Base-by-base conservation (phyloP, 1,140 invertebrate species). In the Conus betulinus region DNA sequence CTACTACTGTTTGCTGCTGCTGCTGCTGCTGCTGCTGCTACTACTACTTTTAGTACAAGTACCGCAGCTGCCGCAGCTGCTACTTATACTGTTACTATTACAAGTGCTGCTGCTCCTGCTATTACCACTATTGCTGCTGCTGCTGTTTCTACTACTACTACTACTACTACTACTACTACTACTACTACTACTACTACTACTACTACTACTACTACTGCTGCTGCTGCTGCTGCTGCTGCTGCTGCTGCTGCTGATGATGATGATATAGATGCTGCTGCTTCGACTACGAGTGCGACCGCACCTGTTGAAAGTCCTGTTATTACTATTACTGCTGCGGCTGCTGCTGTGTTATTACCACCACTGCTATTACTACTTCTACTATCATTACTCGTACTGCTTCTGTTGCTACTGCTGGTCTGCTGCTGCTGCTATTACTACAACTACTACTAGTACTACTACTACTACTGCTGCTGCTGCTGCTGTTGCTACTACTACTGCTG, bases 11-110 rank as follows among this genome's bases (percentile, higher is more conserved):
- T n/a, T 27, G 20, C 52, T 27, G 23, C 51, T 27, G 20, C 52
- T 84, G n/a, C 82, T 84, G n/a, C 82, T 84, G n/a, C 82, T 84
- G 57, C 82, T 84, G 57, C 82, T 84, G 4, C 39, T 85, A 85
- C 84, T 85, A 85, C 84, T 85, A 85, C 84, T 85, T 4, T 6
- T 85, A 85, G 3, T 85, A 85, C 84, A 4, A 85, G 3, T 85
- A 85, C 84, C 6, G 6, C 84, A 4, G 60, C 84, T 85, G 60
- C 84, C 60, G 60, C 84, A 55, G 60, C 84, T 85, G 60, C 84
- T 85, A 84, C 82, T 39, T 39, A 0, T 39, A 39, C 39, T 39
- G 3, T 39, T 39, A 39, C 39, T 39, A 1, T 39, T 39, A 85
- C 53, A 55, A 85, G 20, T 85, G 60, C 53, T 85, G 60, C 39